Evolutionary conservation across 1,140 invertebrate species (phyloP).

Genomic region (Nasonia vitripennis): DNA sequence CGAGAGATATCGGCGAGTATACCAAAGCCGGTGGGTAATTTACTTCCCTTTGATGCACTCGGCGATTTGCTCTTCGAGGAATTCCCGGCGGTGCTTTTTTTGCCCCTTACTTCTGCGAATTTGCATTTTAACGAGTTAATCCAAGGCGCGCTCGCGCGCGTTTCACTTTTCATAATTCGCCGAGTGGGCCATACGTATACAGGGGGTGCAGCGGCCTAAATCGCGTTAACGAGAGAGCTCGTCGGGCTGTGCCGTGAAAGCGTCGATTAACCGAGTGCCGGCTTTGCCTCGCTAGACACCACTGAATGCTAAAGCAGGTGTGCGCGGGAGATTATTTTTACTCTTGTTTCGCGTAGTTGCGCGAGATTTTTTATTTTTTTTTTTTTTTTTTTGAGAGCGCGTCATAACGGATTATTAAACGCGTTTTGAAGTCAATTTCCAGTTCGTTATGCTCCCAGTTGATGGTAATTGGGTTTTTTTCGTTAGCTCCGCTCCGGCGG

Average conservation of each 20-base stretch:
- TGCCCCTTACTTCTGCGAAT: constrained; percentile 13
- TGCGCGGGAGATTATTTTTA: background rate
- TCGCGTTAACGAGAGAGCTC: constrained; percentile 24
- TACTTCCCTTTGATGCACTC: constrained; percentile 47
- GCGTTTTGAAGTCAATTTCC: background rate
- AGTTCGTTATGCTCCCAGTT: background rate
- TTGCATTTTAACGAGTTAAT: constrained; percentile 52
- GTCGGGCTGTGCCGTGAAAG: background rate
- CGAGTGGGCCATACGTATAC: background rate
- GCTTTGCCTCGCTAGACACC: too few relatives aligned
- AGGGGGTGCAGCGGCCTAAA: constrained; percentile 14
- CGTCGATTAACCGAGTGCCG: background rate
- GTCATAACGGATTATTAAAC: too few relatives aligned
- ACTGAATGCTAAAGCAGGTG: background rate
- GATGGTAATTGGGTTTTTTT: too few relatives aligned
- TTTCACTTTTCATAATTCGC: constrained; percentile 50
- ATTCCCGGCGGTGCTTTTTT: background rate
- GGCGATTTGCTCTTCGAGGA: constrained; percentile 26
- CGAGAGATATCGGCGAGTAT: too few relatives aligned
- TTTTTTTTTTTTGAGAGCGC: background rate
- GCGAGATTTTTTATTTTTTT: background rate
- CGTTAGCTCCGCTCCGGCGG: too few relatives aligned
- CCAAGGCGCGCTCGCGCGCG: background rate
- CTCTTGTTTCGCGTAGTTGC: background rate
- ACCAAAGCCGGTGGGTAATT: constrained; percentile 1